Evolutionary conservation across 2,888 invertebrate genomes (phyloP), one percentile per base, ranked within the genome.

Genomic region (Drosophila picticornis): DNA sequence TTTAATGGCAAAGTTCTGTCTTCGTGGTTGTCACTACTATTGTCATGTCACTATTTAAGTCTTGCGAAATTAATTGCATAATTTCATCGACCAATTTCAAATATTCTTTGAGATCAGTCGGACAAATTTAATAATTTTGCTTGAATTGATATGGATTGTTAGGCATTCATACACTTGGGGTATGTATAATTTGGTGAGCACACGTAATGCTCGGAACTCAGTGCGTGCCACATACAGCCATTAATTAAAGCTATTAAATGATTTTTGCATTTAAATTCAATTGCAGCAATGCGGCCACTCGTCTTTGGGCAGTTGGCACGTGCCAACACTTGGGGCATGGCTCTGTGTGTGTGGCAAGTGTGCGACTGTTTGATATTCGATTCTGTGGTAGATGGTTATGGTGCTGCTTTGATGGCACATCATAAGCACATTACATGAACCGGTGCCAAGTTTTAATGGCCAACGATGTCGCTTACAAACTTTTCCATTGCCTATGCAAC

Each of bases 181-280:
- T 22, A 43, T 5, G 22, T 22, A 11, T 22, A 22, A 36, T 36
- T 29, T 29, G 9, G 38, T 57, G 53, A 38, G 25, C 36, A 36
- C 46, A 38, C 13, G 52, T 60, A 50, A 71, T 29, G 52, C 64
- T 40, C 46, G 31, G 38, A 48, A 34, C 22, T 22, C 57, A 57
- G 46, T 46, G 36, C 29, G 38, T 25, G 62, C 55, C 53, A 53
- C 43, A 55, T 25, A 7, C 11, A 50, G 56, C 72, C 71, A 84
- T 89, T 84, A 89, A 89, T 89, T 87, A 89, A 89, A 72, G 88
- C 79, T 84, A 87, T 84, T 87, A 81, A 77, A 84, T 75, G 72
- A 73, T 72, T 81, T 81, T 81, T 64, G 62, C 69, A 88, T 86
- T 88, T 74, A 74, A 84, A 86, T 84, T 88, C 89, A 81, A 86